A percentile compares a stretch with the other conserved stretches of the same genome.
Evolutionary conservation across 2,888 invertebrate species (phyloP).

Genomic region (Notodonta ziczac): DNA sequence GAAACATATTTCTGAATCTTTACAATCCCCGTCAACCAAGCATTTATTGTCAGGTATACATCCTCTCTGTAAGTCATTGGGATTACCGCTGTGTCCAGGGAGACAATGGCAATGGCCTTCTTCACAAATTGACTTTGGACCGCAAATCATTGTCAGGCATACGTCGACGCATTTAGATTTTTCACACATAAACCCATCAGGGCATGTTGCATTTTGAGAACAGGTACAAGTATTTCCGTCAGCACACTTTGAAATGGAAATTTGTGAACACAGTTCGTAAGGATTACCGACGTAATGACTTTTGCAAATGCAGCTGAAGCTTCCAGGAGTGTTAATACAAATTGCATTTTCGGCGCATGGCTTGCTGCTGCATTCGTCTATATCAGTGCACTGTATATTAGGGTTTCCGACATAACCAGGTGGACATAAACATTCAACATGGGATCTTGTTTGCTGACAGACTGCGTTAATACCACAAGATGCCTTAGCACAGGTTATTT

Average conservation of each 20-base stretch:
- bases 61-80: conserved; percentile 88
- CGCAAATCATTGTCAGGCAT: conserved; percentile 91
- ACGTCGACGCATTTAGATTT: conserved; percentile 90
- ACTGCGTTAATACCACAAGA: conserved; percentile 92
- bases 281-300: conserved; percentile 94
- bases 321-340: conserved; percentile 95
- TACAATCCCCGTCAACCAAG: conserved; percentile 92
- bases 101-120: conserved; percentile 92
- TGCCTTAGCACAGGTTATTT: conserved; percentile 88
- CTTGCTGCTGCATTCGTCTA: conserved; percentile 91
- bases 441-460: conserved; percentile 90
- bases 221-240: conserved; percentile 89
- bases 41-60: conserved; percentile 91
- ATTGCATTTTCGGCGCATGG: conserved; percentile 94
- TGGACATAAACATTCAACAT: conserved; percentile 92
- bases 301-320: conserved; percentile 95
- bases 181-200: conserved; percentile 90
- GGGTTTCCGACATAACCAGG: conserved; percentile 94
- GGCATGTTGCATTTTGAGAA: conserved; percentile 88
- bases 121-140: conserved; percentile 92
- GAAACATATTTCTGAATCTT: conserved; percentile 94
- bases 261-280: conserved; percentile 90
- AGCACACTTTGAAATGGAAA: conserved; percentile 88
- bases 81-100: conserved; percentile 90
- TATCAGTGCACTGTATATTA: conserved; percentile 92